Evolutionary conservation across 2,113 vertebrate genomes (phyloP).

Genomic region (Marmota flaviventris): DNA sequence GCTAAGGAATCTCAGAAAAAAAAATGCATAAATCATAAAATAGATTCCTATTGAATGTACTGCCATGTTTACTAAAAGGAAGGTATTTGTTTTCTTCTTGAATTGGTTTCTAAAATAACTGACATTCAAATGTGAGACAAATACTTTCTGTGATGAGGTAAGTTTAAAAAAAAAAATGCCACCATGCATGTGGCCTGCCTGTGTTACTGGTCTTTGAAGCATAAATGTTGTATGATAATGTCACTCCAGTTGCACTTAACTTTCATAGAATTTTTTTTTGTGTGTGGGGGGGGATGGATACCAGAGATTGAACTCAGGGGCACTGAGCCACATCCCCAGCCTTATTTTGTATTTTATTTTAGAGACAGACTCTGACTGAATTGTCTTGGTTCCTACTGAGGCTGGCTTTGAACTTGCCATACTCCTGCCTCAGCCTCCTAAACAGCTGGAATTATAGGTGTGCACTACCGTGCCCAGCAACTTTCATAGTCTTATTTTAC

Average conservation of each 20-base stretch:
- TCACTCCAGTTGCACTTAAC: not conserved
- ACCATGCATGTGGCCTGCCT: not conserved
- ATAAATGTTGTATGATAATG: not conserved
- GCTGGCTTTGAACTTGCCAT: no score
- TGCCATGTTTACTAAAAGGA: not conserved
- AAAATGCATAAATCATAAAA: not conserved
- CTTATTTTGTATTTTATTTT: no score
- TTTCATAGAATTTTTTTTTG: not conserved
- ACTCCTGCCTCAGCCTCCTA: no score
- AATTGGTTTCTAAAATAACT: conserved; percentile 40
- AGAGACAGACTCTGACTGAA: no score
- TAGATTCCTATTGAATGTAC: not conserved
- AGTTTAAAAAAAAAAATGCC: not conserved
- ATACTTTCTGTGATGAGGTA: not conserved
- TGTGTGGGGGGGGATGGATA: no score
- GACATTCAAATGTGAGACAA: not conserved
- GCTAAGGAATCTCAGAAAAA: not conserved
- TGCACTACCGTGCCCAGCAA: no score
- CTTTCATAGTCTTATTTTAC: conserved; percentile 24
- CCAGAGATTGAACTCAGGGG: no score
- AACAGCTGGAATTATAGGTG: no score
- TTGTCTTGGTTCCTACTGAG: no score
- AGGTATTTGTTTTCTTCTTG: not conserved
- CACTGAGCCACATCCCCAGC: no score
- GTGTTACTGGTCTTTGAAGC: not conserved